Evolutionary conservation across 2,113 vertebrate species (phyloP).

Genomic region (Oryzias javanicus): DNA sequence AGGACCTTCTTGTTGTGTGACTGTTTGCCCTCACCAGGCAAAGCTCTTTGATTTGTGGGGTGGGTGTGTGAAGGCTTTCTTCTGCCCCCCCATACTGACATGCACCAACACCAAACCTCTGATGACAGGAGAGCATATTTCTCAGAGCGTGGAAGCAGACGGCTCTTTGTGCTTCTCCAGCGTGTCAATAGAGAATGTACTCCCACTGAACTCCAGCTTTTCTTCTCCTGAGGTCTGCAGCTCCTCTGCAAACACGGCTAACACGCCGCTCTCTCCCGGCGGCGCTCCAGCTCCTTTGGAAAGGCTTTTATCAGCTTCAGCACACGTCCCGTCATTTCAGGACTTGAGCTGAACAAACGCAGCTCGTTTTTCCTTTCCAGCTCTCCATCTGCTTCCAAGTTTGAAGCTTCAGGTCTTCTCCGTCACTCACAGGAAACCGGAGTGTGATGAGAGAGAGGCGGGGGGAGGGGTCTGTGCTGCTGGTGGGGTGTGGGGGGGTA

Average conservation of each 20-base stretch:
- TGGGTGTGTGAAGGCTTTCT: slow-evolving; percentile 28
- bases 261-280: slow-evolving; percentile 45
- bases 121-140: slow-evolving; percentile 47
- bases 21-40: slow-evolving; percentile 28
- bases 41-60: slow-evolving; percentile 19
- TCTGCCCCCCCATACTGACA: slow-evolving; percentile 49
- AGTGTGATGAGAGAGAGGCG: slow-evolving; percentile 17
- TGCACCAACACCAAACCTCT: slow-evolving; percentile 57
- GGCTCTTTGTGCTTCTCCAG: slow-evolving; percentile 11
- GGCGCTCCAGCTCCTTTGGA: slow-evolving; percentile 40
- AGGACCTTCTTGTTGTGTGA: slow-evolving; percentile 24
- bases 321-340: slow-evolving; percentile 38
- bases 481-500: slow-evolving; percentile 16
- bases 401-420: slow-evolving; percentile 38
- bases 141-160: slow-evolving; percentile 31
- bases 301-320: slow-evolving; percentile 44
- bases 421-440: slow-evolving; percentile 26
- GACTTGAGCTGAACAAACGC: slow-evolving; percentile 16
- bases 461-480: background rate
- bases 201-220: slow-evolving; percentile 7
- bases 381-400: slow-evolving; percentile 38
- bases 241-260: slow-evolving; percentile 70
- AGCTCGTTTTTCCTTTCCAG: slow-evolving; percentile 50
- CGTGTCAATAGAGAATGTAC: slow-evolving; percentile 28
- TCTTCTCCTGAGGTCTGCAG: slow-evolving; percentile 18